Percentiles rank a stretch among this genome's conserved stretches.
Conservation (phyloP, 2,113 vertebrate species). For the Corythoichthys intestinalis region DNA sequence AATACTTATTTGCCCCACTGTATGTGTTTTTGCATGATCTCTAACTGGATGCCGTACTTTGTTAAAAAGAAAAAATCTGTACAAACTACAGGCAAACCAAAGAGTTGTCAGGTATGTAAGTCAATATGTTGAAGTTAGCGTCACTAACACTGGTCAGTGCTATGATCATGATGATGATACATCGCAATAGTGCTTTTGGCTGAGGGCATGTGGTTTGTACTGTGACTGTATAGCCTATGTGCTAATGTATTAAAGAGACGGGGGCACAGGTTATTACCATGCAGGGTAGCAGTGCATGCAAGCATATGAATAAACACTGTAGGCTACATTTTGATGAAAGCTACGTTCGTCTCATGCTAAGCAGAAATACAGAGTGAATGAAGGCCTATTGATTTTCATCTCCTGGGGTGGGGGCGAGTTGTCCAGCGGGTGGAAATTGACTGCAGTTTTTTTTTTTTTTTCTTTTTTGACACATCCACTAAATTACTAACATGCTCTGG, state of each 20-base stretch:
- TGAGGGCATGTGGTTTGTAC: neutral
- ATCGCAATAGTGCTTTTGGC: neutral
- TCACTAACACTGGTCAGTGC: too few relatives aligned
- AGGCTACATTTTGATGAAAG: slow-evolving; percentile 1
- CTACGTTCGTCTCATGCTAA: neutral
- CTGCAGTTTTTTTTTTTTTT: neutral
- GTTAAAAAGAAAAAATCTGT: too few relatives aligned
- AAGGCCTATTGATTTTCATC: slow-evolving; percentile 7
- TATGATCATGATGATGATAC: too few relatives aligned
- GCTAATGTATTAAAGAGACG: neutral
- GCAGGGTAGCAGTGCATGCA: neutral
- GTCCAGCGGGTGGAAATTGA: slow-evolving; percentile 9
- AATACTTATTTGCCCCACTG: too few relatives aligned
- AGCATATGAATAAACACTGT: slow-evolving; percentile 4
- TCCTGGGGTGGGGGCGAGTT: neutral
- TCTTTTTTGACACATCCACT: neutral
- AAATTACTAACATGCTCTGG: slow-evolving; percentile 1
- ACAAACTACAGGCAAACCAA: too few relatives aligned
- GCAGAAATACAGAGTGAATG: neutral
- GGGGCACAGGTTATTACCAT: neutral
- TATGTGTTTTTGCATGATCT: too few relatives aligned
- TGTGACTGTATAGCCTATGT: neutral
- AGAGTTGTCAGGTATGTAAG: too few relatives aligned
- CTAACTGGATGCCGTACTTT: too few relatives aligned
- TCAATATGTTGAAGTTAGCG: too few relatives aligned